A percentile compares a stretch with the other conserved stretches of the same genome.
Evolutionary conservation across 2,888 invertebrate species (phyloP).

Genomic region (Amblyjoppa fuscipennis): DNA sequence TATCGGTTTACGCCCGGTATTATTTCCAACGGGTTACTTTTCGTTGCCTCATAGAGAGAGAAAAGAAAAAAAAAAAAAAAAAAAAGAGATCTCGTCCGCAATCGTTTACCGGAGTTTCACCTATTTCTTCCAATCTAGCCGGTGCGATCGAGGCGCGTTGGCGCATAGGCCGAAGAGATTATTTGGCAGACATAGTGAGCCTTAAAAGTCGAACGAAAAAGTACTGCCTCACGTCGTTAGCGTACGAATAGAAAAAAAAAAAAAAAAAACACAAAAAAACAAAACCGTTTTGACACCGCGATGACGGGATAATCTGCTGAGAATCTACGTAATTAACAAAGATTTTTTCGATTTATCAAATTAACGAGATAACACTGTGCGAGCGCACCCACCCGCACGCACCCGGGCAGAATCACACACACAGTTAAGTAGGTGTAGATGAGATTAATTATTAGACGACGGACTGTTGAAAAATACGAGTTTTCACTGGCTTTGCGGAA

Average conservation of each 20-base stretch:
- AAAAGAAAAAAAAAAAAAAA: neutral
- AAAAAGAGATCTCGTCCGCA: neutral
- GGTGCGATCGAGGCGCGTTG: slow-evolving; percentile 26
- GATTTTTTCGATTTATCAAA: neutral
- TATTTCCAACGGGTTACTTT: slow-evolving; percentile 44
- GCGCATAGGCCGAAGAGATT: slow-evolving; percentile 25
- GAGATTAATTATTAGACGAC: slow-evolving; percentile 66
- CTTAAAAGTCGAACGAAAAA: slow-evolving; percentile 64
- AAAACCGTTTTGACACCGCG: slow-evolving; percentile 18
- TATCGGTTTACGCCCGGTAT: slow-evolving; percentile 49
- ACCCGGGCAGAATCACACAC: slow-evolving; percentile 45
- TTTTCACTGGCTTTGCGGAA: slow-evolving; percentile 53
- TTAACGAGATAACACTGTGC: slow-evolving; percentile 43
- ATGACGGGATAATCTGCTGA: slow-evolving; percentile 42
- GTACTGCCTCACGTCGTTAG: slow-evolving; percentile 65
- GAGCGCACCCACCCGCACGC: slow-evolving; percentile 31
- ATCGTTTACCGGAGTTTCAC: slow-evolving; percentile 8
- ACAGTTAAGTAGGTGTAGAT: slow-evolving; percentile 74
- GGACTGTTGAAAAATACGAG: slow-evolving; percentile 68
- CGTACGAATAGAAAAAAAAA: slow-evolving; percentile 34
- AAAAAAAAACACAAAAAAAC: slow-evolving; percentile 1
- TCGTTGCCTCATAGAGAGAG: slow-evolving; percentile 13
- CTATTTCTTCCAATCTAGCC: slow-evolving; percentile 61
- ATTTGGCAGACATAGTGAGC: slow-evolving; percentile 49
- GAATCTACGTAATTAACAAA: slow-evolving; percentile 54